These are phyloP conservation scores for Eonycteris spelaea DNA, from an alignment of 2,113 vertebrate species.

Conservation along the genomic window DNA sequence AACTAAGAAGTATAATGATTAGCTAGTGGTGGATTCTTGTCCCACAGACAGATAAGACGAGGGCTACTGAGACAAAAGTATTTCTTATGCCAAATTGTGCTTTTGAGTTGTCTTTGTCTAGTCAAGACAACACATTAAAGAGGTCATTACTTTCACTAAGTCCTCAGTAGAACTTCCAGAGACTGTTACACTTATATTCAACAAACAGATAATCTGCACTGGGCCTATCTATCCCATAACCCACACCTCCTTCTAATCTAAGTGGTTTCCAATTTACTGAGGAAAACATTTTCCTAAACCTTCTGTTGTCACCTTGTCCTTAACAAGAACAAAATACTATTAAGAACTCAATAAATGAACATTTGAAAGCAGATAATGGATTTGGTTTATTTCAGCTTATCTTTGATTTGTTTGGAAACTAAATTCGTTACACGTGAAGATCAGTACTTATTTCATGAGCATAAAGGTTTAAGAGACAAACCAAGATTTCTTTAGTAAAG, in stretches of 20 bases:
- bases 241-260: not conserved
- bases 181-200: not conserved
- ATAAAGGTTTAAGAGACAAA: not conserved
- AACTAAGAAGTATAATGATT: not conserved
- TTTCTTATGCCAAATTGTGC: not conserved
- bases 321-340: not conserved
- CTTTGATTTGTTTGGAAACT: slow-evolving; percentile 22
- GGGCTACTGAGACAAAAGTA: not conserved
- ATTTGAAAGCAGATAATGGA: slow-evolving; percentile 15
- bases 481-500: slow-evolving; percentile 11
- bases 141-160: not conserved
- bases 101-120: not conserved
- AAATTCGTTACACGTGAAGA: not conserved
- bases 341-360: not conserved
- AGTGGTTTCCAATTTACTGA: not conserved
- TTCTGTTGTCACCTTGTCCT: not conserved
- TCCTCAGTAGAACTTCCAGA: not conserved
- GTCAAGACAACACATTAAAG: not conserved
- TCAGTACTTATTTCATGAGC: not conserved
- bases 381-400: not conserved
- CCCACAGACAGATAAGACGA: not conserved
- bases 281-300: not conserved
- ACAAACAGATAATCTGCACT: not conserved
- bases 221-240: not conserved
- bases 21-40: not conserved